Conservation (phyloP, 2,888 invertebrate genomes). For the Aproaerema taeniolella region DNA sequence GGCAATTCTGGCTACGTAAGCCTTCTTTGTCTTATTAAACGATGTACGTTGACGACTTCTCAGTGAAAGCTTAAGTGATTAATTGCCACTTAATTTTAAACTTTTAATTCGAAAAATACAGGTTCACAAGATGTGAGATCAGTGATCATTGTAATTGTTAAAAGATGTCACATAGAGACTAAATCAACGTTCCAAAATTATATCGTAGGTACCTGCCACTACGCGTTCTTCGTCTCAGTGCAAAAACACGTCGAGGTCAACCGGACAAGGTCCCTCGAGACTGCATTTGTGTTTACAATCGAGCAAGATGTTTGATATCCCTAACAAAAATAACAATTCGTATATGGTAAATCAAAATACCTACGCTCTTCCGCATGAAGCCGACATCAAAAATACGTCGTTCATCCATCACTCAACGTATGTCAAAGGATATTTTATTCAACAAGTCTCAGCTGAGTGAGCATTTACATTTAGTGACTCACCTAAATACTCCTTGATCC, state of each 20-base stretch:
- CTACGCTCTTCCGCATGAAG: neutral
- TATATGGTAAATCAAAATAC: neutral
- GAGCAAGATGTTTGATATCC: too few species aligned
- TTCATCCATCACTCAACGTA: conserved; percentile 5
- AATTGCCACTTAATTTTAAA: too few species aligned
- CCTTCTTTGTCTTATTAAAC: too few species aligned
- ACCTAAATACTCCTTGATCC: conserved; percentile 83
- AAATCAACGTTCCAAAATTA: neutral
- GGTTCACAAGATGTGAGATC: too few species aligned
- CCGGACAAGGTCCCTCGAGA: conserved; percentile 31
- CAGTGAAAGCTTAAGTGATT: too few species aligned
- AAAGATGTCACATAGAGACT: neutral
- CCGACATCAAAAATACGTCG: conserved; percentile 1
- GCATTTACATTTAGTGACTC: conserved; percentile 38
- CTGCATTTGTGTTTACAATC: conserved; percentile 36
- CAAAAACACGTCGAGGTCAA: conserved; percentile 48
- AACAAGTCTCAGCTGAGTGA: neutral
- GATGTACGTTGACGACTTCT: too few species aligned
- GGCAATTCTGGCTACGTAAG: too few species aligned
- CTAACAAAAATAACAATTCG: neutral
- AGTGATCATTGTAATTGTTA: conserved; percentile 16
- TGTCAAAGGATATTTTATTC: conserved; percentile 6
- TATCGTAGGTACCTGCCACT: neutral
- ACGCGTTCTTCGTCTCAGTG: conserved; percentile 19
- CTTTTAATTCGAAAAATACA: too few species aligned